Base-by-base conservation (phyloP, 92 coral and sea anemone species). In the Phymanthus crucifer region DNA sequence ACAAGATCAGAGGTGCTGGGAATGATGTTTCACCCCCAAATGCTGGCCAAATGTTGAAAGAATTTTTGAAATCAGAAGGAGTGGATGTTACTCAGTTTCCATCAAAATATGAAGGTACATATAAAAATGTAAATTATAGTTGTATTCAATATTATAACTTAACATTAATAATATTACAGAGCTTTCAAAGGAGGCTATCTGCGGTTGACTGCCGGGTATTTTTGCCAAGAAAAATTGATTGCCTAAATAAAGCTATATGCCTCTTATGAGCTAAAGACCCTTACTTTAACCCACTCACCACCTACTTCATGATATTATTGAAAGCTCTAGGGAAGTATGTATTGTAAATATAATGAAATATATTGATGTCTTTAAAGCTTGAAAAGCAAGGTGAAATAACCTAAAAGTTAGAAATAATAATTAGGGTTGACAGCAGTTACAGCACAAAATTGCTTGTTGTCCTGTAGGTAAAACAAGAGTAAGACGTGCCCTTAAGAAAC, bases 401-500 rank as follows among this genome's bases (percentile, higher is more conserved):
- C 50, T 8, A 43, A 43, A 43, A 43, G 50, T 43, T 43, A 43
- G 14, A 43, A 43, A 43, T 43, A 43, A 43, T 43, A 43, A 43
- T 43, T 43, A n/a, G 50, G 50, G 50, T 43, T 43, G 50, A 43
- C 50, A 43, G 50, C 50, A 43, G 50, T 43, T 43, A 43, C 50
- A 43, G 50, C 50, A 43, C 50, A 43, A 0, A 16, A 43, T n/a
- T n/a, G 14, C 50, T 43, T 52, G 3, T 50, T 50, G 40, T 52
- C 36, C 40, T 57, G 21, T 70, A 81, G 85, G 85, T 31, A 73
- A 81, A 66, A 2, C 40, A 5, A 23, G 78, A 12, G 76, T 83
- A 33, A 61, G 87, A 21, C 81, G 78, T 27, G 78, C 82, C 7
- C 34, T 70, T 11, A 76, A 71, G 35, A 83, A 83, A 18, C 87